A percentile compares a stretch with the other conserved stretches of the same genome.
Conservation (phyloP, 2,797 vertebrate genomes). For the Sebastes hubbsi region DNA sequence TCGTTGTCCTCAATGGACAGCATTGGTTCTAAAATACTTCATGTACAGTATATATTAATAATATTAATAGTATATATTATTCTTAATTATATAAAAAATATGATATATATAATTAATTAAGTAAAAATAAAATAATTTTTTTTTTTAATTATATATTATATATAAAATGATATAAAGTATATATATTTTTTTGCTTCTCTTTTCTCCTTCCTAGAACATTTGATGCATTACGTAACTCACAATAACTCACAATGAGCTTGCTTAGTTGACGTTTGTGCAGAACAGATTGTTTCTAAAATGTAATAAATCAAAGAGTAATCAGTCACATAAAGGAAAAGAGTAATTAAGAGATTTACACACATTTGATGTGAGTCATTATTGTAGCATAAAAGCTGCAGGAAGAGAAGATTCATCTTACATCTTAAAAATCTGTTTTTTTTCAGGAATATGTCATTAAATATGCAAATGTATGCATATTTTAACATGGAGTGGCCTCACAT, state of each 20-base stretch:
- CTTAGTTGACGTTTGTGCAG: neutral
- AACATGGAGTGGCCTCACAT: neutral
- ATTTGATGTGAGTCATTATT: neutral
- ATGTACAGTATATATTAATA: neutral
- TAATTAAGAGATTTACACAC: neutral
- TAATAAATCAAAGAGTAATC: neutral
- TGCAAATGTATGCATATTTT: neutral
- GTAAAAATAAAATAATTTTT: too few species aligned
- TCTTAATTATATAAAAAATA: too few species aligned
- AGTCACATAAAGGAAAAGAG: neutral
- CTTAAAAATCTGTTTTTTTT: too few species aligned
- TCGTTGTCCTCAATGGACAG: neutral
- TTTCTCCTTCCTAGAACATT: neutral
- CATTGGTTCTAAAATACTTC: neutral
- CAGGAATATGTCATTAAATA: neutral
- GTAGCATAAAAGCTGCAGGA: neutral
- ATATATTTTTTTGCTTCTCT: too few species aligned
- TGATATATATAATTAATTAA: too few species aligned
- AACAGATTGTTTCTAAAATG: neutral
- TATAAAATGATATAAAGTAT: too few species aligned
- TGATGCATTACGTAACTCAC: neutral
- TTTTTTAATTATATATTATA: too few species aligned
- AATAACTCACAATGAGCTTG: neutral
- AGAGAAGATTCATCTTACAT: neutral
- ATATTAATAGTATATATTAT: too few species aligned